phyloP scores from a whole-genome alignment of 2,797 vertebrate genomes.

The Brotogeris chrysoptera region DNA sequence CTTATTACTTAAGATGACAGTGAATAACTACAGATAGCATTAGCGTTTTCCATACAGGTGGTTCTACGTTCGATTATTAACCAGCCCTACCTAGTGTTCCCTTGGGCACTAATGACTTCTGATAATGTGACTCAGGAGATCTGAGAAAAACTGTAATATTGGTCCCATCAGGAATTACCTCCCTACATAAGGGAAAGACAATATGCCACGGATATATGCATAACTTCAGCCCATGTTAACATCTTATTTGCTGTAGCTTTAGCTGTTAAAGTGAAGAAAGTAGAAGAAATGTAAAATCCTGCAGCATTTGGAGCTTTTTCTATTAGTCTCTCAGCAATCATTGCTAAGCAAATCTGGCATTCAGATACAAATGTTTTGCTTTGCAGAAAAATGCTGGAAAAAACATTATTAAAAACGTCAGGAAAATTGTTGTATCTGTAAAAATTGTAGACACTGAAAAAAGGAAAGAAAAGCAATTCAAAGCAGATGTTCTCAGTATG shows the following conservation, averaged over 20 bases:
- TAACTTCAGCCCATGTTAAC: neutral
- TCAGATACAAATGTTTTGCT: neutral
- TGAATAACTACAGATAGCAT: slow-evolving; percentile 52
- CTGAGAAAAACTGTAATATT: neutral
- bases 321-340: neutral
- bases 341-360: neutral
- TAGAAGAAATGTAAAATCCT: neutral
- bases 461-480: slow-evolving; percentile 14
- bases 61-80: slow-evolving; percentile 33
- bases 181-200: neutral
- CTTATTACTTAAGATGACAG: slow-evolving; percentile 64
- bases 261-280: neutral
- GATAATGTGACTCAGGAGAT: neutral
- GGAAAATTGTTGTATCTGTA: neutral
- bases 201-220: neutral
- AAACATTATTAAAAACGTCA: neutral
- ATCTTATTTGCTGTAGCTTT: neutral
- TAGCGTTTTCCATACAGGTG: slow-evolving; percentile 52
- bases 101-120: slow-evolving; percentile 36
- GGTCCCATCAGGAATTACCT: neutral
- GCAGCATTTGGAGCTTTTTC: neutral
- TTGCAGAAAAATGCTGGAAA: neutral
- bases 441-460: neutral
- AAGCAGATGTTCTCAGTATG: slow-evolving; percentile 24
- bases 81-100: neutral